Evolutionary conservation across 2,888 invertebrate genomes (phyloP), one percentile per base, ranked within the genome.

Genomic region (Erebia ligea): DNA sequence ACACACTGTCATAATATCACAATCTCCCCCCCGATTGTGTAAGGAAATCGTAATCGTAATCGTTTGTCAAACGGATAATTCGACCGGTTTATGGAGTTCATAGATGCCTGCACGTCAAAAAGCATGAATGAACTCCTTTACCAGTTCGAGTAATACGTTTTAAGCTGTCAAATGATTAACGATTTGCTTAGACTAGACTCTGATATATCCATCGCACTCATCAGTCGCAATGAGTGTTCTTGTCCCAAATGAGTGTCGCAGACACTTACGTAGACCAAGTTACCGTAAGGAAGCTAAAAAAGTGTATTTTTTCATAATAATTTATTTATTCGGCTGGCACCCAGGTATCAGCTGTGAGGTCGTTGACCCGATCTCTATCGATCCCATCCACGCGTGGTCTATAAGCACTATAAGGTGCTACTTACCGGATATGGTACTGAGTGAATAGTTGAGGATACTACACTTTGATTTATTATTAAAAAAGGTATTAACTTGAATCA

Each of bases 341-440:
- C 69, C 75, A 68, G 73, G 71, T 73, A 77, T 80, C 81, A 81
- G 78, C 75, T 75, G 78, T 74, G 76, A 74, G 83, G 79, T 81
- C 83, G 76, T 73, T 76, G 83, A 82, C 82, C 76, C 73, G 69
- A 75, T 79, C 78, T 75, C 79, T 84, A 89, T 88, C 86, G 89
- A 89, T 88, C 86, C 77, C 85, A 85, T 83, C 85, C 87, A 86
- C 81, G 82, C 82, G 81, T 82, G 80, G 74, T 71, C 34, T 34
- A 34, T 34, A 34, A 34, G 34, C 34, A 65, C 74, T 62, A 67
- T 72, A 71, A 62, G 61, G 63, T 56, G 19, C 56, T 56, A 54
- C 66, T 57, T 19, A 57, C 21, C 19, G 66, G 21, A 66, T 57
- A 57, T 45, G 21, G 21, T 56, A 40, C 64, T 64, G 54, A 25